These are phyloP conservation scores for Nemurella pictetii DNA, from an alignment of 2,888 invertebrate genomes.

Conservation along the genomic window DNA sequence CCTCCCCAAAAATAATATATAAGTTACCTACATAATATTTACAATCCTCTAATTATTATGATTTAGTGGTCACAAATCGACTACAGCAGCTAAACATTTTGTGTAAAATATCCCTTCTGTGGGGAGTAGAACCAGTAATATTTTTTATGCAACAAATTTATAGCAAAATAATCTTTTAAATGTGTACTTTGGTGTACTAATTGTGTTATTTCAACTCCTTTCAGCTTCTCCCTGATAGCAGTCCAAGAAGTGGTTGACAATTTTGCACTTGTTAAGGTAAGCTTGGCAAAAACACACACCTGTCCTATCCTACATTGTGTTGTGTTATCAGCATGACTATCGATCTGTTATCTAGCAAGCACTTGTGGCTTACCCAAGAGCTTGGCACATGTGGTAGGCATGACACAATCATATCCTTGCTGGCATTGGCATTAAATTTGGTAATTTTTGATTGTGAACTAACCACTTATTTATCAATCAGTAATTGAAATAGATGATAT, in stretches of 20 bases:
- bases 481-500: not conserved
- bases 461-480: not conserved
- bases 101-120: too few species aligned
- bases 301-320: not conserved
- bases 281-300: conserved; percentile 6
- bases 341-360: not conserved
- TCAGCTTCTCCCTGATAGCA: conserved; percentile 71
- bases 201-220: not conserved
- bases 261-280: conserved; percentile 67
- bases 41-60: too few species aligned
- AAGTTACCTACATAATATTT: too few species aligned
- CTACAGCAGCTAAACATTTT: too few species aligned
- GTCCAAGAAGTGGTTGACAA: conserved; percentile 72
- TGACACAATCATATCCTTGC: not conserved
- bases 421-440: not conserved
- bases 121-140: too few species aligned
- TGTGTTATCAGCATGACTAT: too few species aligned
- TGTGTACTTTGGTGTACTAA: too few species aligned
- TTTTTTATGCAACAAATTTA: too few species aligned
- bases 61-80: too few species aligned
- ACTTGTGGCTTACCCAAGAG: not conserved
- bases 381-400: not conserved
- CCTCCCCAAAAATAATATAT: too few species aligned
- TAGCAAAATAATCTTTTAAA: too few species aligned
- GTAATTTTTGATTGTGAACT: not conserved